A percentile compares a stretch with the other conserved stretches of the same genome.
Conservation (phyloP, 1,140 invertebrate genomes). For the Drosophila nigrodunni region DNA sequence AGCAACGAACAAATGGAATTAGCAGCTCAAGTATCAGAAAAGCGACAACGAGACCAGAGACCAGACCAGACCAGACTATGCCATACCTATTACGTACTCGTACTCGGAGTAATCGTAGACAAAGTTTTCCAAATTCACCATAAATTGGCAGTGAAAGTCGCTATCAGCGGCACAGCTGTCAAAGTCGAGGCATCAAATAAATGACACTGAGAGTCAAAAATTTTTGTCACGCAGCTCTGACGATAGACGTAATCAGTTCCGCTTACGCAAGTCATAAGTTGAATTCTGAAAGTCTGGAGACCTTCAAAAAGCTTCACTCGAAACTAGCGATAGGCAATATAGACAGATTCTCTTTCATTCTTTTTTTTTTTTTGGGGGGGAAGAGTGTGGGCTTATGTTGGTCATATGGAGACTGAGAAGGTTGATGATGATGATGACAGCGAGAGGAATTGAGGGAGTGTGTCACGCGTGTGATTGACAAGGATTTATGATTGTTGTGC, state of each 20-base stretch:
- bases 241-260: slow-evolving; percentile 81
- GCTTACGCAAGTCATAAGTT: slow-evolving; percentile 68
- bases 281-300: slow-evolving; percentile 22
- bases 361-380: too few species aligned
- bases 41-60: neutral
- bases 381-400: slow-evolving; percentile 11
- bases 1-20: slow-evolving; percentile 52
- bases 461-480: slow-evolving; percentile 81
- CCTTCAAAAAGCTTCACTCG: slow-evolving; percentile 44
- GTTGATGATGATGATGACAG: slow-evolving; percentile 70
- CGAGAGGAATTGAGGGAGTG: slow-evolving; percentile 33
- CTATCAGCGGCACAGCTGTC: slow-evolving; percentile 68
- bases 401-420: slow-evolving; percentile 21
- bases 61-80: neutral
- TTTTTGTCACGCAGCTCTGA: slow-evolving; percentile 74
- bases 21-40: slow-evolving; percentile 60
- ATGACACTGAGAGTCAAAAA: slow-evolving; percentile 66
- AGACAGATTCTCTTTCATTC: neutral
- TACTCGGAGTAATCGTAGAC: too few species aligned
- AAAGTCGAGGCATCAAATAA: slow-evolving; percentile 70
- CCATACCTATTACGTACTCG: too few species aligned
- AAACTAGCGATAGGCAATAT: slow-evolving; percentile 58
- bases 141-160: slow-evolving; percentile 40
- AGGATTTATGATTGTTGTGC: slow-evolving; percentile 81
- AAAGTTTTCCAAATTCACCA: slow-evolving; percentile 21